Base-by-base conservation (phyloP, 1,140 invertebrate species). In the Hypothenemus hampei region DNA sequence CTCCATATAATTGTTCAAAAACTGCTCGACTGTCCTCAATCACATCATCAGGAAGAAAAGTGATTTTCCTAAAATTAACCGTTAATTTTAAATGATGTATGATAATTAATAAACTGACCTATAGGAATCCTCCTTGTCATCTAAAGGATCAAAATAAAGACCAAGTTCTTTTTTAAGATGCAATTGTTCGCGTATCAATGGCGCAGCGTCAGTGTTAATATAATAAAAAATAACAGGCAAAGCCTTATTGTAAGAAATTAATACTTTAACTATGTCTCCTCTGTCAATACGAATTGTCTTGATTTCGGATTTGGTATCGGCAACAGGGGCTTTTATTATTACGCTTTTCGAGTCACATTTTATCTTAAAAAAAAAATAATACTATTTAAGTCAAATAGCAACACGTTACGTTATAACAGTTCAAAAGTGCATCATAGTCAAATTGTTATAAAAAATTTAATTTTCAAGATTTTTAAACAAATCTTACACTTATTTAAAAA, bases 211-310 rank as follows among this genome's bases (percentile, higher is more conserved):
- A 37, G 77, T 75, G 48, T 79, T 80, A 19, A 85, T 81, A 63
- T 89, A 87, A 63, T 91, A 78, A 73, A 91, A 90, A 44, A 93
- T 72, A 2, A 91, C 81, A 2, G 87, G 84, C 65, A 87, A 75
- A 7, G 72, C 69, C 65, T 83, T 85, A 4, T 82, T 81, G 73
- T 88, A 86, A 75, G 87, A 83, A 40, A 81, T 78, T 57, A 88
- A 72, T 50, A 88, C 78, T 73, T 83, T 86, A 1, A 87, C 76
- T 37, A 89, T 79, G 65, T 86, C 80, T 45, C 72, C 72, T 33
- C 76, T 72, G 54, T 80, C 79, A 53, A 88, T 81, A 62, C 79
- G 74, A 8, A 87, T 67, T 22, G 77, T 78, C 24, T 80, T 77
- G 51, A 75, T 72, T 58, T 72, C 68, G 47, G 72, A 72, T 72